A percentile compares a stretch with the other conserved stretches of the same genome.
phyloP scores from a whole-genome alignment of 2,888 invertebrate species.

The Hypsopygia costalis region DNA sequence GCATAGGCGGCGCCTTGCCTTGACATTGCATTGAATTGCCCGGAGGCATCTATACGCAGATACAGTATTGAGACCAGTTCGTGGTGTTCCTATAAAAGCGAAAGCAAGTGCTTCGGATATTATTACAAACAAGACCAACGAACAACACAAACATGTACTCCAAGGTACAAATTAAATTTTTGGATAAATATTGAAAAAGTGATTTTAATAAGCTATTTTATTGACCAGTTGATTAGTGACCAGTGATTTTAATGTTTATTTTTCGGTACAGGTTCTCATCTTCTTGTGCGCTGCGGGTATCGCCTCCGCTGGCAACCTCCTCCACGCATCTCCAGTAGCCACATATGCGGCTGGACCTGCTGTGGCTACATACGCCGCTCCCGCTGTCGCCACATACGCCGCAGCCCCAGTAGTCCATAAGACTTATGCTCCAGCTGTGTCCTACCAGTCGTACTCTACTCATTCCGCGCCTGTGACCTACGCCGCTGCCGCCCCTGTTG shows the following conservation, averaged over 20 bases:
- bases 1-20: slow-evolving; percentile 41
- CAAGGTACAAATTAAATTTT: slow-evolving; percentile 50
- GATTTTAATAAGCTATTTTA: not conserved
- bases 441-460: slow-evolving; percentile 34
- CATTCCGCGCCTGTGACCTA: slow-evolving; percentile 37
- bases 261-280: slow-evolving; percentile 63
- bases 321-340: slow-evolving; percentile 47
- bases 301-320: slow-evolving; percentile 81
- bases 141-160: slow-evolving; percentile 68
- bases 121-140: slow-evolving; percentile 58
- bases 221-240: no score
- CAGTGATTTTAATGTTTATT: not conserved
- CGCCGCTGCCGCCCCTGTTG: slow-evolving; percentile 62
- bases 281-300: slow-evolving; percentile 80
- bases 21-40: slow-evolving; percentile 65
- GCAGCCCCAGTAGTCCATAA: slow-evolving; percentile 38
- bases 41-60: slow-evolving; percentile 35
- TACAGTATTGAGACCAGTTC: slow-evolving; percentile 57
- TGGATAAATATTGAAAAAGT: slow-evolving; percentile 12
- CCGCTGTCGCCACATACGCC: slow-evolving; percentile 27
- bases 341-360: slow-evolving; percentile 8
- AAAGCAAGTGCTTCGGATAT: slow-evolving; percentile 56
- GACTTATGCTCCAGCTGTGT: slow-evolving; percentile 56
- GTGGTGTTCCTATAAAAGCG: slow-evolving; percentile 63
- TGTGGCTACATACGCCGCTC: slow-evolving; percentile 26